These are phyloP conservation scores for Otus scops DNA, from an alignment of 2,797 vertebrate genomes.

Conservation along the genomic window DNA sequence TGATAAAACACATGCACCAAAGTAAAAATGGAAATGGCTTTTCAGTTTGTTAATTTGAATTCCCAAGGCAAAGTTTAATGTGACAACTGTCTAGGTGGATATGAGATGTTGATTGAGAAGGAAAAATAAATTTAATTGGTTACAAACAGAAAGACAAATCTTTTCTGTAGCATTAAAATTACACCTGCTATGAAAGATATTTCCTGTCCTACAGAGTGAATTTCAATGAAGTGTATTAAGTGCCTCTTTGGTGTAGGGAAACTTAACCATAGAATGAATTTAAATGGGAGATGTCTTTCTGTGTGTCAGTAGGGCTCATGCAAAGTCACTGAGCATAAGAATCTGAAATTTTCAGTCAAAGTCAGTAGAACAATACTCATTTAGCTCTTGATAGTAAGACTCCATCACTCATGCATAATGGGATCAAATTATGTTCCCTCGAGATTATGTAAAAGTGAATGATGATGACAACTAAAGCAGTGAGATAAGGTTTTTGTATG, in stretches of 20 bases:
- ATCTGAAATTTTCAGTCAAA: background rate
- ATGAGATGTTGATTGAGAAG: background rate
- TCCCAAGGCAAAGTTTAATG: background rate
- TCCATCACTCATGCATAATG: background rate
- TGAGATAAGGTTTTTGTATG: background rate
- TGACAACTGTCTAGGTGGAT: background rate
- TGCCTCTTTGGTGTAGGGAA: background rate
- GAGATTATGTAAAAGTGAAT: background rate
- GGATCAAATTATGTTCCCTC: background rate
- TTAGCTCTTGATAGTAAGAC: background rate
- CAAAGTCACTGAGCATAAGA: background rate
- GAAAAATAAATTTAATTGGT: background rate
- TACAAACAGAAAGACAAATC: background rate
- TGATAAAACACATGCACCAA: background rate
- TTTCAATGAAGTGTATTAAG: background rate
- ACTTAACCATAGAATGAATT: background rate
- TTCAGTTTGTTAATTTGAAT: conserved; percentile 1
- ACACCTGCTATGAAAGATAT: background rate
- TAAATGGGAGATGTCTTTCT: background rate
- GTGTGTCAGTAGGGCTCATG: background rate
- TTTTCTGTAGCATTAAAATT: background rate
- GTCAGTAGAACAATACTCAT: background rate
- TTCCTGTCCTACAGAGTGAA: background rate
- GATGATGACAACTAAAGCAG: background rate
- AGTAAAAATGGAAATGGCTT: background rate